Evolutionary conservation across 2,888 invertebrate species (phyloP), one percentile per base, ranked within the genome.

Genomic region (Galerucella calmariensis): DNA sequence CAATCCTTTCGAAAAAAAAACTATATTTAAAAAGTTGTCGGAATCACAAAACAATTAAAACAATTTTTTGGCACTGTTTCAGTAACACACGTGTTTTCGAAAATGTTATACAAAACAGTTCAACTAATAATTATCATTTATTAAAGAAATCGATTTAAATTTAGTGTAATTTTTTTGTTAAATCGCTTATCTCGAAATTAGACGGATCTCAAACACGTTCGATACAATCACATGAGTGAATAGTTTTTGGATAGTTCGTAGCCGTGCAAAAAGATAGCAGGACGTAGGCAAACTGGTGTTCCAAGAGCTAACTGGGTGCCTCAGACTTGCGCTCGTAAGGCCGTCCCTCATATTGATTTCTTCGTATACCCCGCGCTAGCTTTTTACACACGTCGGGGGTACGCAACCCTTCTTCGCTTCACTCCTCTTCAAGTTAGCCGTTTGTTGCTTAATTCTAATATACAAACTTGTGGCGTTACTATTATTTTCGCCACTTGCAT

Each of bases 271-370:
- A 81, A 82, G 83, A 83, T 81, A 83, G 84, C 84, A 83, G 88
- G 89, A 89, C 88, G 90, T 89, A 89, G 90, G 87, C 89, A 89
- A 89, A 90, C 89, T 86, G 88, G 88, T 85, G 83, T 88, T 87
- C 86, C 69, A 74, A 86, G 84, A 82, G 85, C 85, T 88, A 86
- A 84, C 87, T 87, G 88, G 89, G 89, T 88, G 89, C 88, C 62
- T 87, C 86, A 86, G 84, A 88, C 87, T 85, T 87, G 87, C 87
- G 87, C 87, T 86, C 84, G 86, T 83, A 79, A 83, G 83, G 83
- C 84, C 84, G 84, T 85, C 86, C 86, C 85, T 85, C 81, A 86
- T 87, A 87, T 87, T 87, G 87, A 87, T 87, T 86, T 86, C 84
- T 82, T 84, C 74, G 58, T 56, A 46, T 48, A 66, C 72, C 72